Evolutionary conservation across 2,888 invertebrate genomes (phyloP).

Genomic region (Omphaloscelis lunosa): DNA sequence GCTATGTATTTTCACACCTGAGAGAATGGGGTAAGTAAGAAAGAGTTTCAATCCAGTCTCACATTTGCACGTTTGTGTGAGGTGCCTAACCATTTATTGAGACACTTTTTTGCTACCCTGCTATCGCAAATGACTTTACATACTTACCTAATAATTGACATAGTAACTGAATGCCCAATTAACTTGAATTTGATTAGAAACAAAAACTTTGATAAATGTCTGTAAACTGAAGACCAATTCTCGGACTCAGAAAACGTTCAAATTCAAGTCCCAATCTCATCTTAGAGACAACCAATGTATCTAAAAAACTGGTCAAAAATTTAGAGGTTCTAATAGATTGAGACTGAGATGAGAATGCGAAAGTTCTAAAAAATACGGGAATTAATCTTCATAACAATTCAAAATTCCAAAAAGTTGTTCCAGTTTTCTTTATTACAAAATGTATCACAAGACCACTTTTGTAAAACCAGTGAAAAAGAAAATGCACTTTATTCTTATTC

Average conservation of each 20-base stretch:
- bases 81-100: neutral
- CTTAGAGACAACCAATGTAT: neutral
- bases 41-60: neutral
- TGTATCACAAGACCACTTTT: neutral
- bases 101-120: neutral
- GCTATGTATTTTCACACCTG: neutral
- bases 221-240: neutral
- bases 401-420: neutral
- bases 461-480: neutral
- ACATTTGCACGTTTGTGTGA: too few relatives aligned
- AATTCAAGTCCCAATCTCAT: neutral
- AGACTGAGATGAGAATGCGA: neutral
- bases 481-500: neutral
- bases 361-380: neutral
- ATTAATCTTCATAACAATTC: neutral
- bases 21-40: neutral
- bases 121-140: constrained; percentile 18
- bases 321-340: neutral
- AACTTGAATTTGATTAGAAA: constrained; percentile 30
- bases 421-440: neutral
- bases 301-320: neutral
- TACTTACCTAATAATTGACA: constrained; percentile 21
- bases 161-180: constrained; percentile 56
- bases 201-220: constrained; percentile 22
- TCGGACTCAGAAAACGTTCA: neutral